A percentile compares a stretch with the other conserved stretches of the same genome.
Conservation (phyloP, 2,113 vertebrate species). For the Ceyx margarethae region DNA sequence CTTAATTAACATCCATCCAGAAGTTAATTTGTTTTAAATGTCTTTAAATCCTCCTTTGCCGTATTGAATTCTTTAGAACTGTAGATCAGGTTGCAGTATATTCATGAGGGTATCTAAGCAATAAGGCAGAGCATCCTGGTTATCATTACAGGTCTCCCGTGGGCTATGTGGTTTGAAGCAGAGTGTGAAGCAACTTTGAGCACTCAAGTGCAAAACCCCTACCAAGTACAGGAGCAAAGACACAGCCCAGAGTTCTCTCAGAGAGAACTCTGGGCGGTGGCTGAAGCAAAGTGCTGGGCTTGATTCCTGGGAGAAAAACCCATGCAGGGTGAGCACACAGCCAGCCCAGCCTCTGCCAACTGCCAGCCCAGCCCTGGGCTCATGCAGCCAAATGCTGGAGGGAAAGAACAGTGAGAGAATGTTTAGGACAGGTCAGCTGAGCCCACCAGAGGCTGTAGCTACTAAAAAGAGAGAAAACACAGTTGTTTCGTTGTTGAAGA, state of each 20-base stretch:
- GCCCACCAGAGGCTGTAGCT: neutral
- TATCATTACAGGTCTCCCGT: neutral
- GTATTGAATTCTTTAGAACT: slow-evolving; percentile 41
- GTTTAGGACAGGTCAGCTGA: neutral
- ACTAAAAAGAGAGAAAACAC: neutral
- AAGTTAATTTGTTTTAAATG: slow-evolving; percentile 48
- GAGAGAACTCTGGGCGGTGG: neutral
- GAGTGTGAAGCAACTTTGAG: neutral
- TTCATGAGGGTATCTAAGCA: slow-evolving; percentile 5
- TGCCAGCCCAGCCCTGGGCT: neutral
- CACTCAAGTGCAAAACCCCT: neutral
- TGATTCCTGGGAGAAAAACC: neutral
- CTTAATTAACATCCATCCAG: slow-evolving; percentile 31
- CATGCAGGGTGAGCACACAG: neutral
- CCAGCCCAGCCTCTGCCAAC: neutral
- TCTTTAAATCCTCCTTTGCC: slow-evolving; percentile 32
- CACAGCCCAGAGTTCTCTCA: fast-evolving
- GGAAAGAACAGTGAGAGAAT: neutral
- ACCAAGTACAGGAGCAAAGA: neutral
- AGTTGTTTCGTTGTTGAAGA: neutral
- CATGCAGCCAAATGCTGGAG: neutral
- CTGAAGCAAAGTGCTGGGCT: neutral
- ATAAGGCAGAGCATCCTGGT: neutral
- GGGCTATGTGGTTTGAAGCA: neutral
- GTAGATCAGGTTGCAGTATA: neutral